Percentiles rank a stretch among this genome's conserved stretches.
These are phyloP conservation scores for Allobates femoralis DNA, from an alignment of 2,797 vertebrate genomes.

Conservation along the genomic window DNA sequence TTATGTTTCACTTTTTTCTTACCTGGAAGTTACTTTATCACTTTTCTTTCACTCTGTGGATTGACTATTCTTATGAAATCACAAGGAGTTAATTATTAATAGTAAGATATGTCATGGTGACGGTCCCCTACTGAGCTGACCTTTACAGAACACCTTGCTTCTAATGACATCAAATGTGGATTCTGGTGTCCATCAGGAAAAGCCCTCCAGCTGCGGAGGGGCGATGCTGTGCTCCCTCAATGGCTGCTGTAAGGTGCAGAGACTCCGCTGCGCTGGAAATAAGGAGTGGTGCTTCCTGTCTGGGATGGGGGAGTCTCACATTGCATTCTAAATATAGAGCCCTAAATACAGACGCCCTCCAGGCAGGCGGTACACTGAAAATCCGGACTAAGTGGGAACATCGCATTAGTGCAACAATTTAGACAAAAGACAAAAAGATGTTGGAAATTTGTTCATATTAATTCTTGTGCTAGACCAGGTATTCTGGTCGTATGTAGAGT, in stretches of 20 bases:
- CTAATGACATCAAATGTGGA: slow-evolving; percentile 17
- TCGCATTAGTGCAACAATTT: background rate
- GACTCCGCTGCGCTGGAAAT: background rate
- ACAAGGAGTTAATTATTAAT: slow-evolving; percentile 15
- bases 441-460: background rate
- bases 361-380: background rate
- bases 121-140: slow-evolving; percentile 20
- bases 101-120: background rate
- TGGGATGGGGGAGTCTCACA: slow-evolving; percentile 46
- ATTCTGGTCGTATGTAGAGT: background rate
- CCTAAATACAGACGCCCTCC: slow-evolving; percentile 49
- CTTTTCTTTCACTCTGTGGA: background rate
- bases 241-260: slow-evolving; percentile 25
- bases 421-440: background rate
- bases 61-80: background rate
- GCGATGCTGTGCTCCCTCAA: background rate
- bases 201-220: background rate
- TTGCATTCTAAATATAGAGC: slow-evolving; percentile 53
- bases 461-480: background rate
- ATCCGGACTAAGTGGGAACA: background rate
- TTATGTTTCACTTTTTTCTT: background rate
- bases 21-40: background rate
- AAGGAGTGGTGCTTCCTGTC: slow-evolving; percentile 61
- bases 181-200: background rate
- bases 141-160: slow-evolving; percentile 36